A percentile compares a stretch with the other conserved stretches of the same genome.
Conservation (phyloP, 2,888 invertebrate genomes). For the Amphipyra berbera region DNA sequence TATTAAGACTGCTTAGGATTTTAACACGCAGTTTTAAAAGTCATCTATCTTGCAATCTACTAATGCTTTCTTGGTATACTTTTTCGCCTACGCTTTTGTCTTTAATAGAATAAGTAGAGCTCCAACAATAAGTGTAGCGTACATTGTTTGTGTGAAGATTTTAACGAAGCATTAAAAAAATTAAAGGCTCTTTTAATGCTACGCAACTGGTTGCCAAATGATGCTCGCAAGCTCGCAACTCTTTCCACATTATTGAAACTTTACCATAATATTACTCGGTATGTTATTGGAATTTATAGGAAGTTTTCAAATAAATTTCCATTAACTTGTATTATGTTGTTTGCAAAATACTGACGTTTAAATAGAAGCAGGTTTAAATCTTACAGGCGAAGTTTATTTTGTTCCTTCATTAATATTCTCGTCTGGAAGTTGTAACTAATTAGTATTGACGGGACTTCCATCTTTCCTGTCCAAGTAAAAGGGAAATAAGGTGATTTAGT, state of each 20-base stretch:
- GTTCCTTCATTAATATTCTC: conserved; percentile 38
- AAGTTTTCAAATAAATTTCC: not conserved
- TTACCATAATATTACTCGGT: too few species aligned
- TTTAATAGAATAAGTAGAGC: conserved; percentile 21
- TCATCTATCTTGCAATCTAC: conserved; percentile 16
- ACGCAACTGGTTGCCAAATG: too few species aligned
- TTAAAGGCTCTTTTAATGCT: conserved; percentile 1
- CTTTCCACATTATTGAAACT: too few species aligned
- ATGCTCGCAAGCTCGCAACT: too few species aligned
- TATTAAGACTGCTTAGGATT: conserved; percentile 1
- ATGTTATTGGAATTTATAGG: too few species aligned
- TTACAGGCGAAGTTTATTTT: conserved; percentile 23
- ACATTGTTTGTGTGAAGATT: conserved; percentile 5
- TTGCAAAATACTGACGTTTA: not conserved
- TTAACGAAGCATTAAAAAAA: conserved; percentile 16
- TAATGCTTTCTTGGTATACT: conserved; percentile 3
- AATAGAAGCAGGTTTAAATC: conserved; percentile 18
- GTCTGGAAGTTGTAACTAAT: conserved; percentile 31
- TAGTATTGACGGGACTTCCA: conserved; percentile 13
- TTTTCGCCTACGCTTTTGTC: conserved; percentile 25
- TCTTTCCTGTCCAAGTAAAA: conserved; percentile 20
- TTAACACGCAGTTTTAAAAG: conserved; percentile 3
- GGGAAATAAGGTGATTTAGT: conserved; percentile 17
- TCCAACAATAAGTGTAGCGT: conserved; percentile 6
- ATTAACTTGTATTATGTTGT: not conserved